Evolutionary conservation across 2,797 vertebrate genomes (phyloP), one percentile per base, ranked within the genome.

Genomic region (Acanthiza pusilla): DNA sequence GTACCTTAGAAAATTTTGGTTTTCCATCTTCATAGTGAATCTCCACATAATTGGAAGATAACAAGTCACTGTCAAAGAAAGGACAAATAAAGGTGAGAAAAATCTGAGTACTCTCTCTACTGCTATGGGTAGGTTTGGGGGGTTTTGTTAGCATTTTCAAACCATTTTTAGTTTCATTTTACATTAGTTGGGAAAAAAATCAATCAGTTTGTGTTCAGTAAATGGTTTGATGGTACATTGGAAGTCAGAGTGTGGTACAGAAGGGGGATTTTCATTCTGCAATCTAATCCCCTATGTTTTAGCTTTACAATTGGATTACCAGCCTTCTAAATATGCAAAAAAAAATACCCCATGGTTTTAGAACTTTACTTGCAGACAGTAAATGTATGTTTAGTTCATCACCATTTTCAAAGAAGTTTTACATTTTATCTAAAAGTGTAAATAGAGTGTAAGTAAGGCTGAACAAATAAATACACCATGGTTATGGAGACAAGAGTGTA

Each of bases 21-120:
- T 99, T 99, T 71, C 98, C 99, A 32, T 98, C 98, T 94, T 99
- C 98, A 82, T 98, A 99, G 97, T 99, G 98, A 97, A 99, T 99
- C 97, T 99, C 99, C 93, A 99, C 98, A 91, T 99, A 99, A 97
- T 99, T 98, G 61, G 99, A 99, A 87, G 99, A 99, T 96, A 99
- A 97, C 96, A 99, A 98, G 94, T 98, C 99, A 98, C 99, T 99
- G 98, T 34, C 94, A 97, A 97, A 96, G 67, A 97, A 96, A 97
- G 16, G 85, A 87, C 54, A 92, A 84, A 88, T 17, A 38, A 91
- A 68, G 19, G 72, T 66, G 21, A 93, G 53, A 93, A 89, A 95
- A 92, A 67, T 11, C 13, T 38, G 19, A 81, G 42, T 55, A 40
- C 23, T 72, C 17, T 58, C 78, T 78, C 29, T 58, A 54, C 5